A percentile compares a stretch with the other conserved stretches of the same genome.
These are phyloP conservation scores for Abramis brama DNA, from an alignment of 2,113 vertebrate species.

Conservation along the genomic window DNA sequence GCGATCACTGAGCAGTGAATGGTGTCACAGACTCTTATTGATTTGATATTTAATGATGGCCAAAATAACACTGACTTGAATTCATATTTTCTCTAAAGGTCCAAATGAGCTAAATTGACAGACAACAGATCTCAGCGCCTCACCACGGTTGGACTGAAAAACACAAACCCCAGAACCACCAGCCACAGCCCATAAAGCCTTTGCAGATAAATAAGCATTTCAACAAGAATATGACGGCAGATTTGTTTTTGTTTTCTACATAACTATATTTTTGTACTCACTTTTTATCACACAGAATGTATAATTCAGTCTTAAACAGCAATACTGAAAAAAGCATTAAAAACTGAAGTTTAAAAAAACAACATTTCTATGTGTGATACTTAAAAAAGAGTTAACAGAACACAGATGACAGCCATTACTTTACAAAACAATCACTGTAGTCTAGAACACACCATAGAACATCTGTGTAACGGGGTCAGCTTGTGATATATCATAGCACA, in stretches of 20 bases:
- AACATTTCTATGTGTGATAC: too few species aligned
- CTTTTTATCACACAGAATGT: background rate
- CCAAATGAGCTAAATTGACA: slow-evolving; percentile 63
- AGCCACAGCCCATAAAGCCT: background rate
- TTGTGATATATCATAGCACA: background rate
- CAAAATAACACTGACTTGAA: slow-evolving; percentile 17
- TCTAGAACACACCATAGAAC: slow-evolving; percentile 34
- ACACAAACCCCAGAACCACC: background rate
- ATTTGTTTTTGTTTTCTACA: slow-evolving; percentile 4
- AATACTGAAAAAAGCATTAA: background rate
- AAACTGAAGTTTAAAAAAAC: background rate
- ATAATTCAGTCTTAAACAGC: background rate
- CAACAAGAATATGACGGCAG: background rate
- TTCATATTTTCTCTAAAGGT: background rate
- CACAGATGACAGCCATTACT: background rate
- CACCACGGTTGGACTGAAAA: background rate
- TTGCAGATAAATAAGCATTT: background rate
- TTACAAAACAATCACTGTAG: background rate
- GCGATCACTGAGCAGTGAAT: background rate
- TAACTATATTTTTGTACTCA: too few species aligned
- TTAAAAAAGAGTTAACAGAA: background rate
- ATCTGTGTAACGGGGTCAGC: slow-evolving; percentile 33
- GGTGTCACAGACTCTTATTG: background rate
- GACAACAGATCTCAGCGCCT: background rate
- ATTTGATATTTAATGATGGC: background rate